Percentiles rank a stretch among this genome's conserved stretches.
phyloP scores from a whole-genome alignment of 2,113 vertebrate genomes.

The Microtus pennsylvanicus region DNA sequence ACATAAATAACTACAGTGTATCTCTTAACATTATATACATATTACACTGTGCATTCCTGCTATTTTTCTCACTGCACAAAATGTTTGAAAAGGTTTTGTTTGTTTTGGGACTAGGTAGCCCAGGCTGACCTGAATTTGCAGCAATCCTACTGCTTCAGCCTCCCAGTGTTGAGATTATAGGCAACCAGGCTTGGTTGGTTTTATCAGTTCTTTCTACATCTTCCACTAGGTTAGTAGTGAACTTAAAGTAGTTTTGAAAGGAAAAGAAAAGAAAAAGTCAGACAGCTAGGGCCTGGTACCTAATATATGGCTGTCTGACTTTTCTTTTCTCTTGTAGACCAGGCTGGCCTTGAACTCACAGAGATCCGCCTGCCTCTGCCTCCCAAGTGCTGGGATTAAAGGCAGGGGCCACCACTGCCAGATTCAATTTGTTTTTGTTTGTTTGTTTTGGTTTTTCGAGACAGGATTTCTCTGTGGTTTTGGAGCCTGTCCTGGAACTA shows the following conservation, averaged over 20 bases:
- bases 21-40: conserved; percentile 44
- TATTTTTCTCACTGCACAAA: conserved; percentile 39
- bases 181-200: not conserved
- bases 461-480: too few species aligned
- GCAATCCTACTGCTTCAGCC: not conserved
- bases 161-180: not conserved
- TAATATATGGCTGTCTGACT: too few species aligned
- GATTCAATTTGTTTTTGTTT: too few species aligned
- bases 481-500: too few species aligned
- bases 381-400: too few species aligned
- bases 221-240: conserved; percentile 14
- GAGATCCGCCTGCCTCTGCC: too few species aligned
- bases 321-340: too few species aligned
- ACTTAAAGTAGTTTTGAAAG: not conserved
- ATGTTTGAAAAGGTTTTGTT: not conserved
- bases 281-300: not conserved
- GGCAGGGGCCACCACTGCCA: too few species aligned
- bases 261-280: conserved; percentile 26
- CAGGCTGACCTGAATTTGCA: not conserved
- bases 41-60: not conserved
- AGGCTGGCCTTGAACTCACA: too few species aligned
- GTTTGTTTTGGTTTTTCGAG: too few species aligned
- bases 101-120: not conserved
- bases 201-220: not conserved
- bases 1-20: not conserved